Evolutionary conservation across 2,888 invertebrate species (phyloP), one percentile per base, ranked within the genome.

Genomic region (Dorcus hopei): DNA sequence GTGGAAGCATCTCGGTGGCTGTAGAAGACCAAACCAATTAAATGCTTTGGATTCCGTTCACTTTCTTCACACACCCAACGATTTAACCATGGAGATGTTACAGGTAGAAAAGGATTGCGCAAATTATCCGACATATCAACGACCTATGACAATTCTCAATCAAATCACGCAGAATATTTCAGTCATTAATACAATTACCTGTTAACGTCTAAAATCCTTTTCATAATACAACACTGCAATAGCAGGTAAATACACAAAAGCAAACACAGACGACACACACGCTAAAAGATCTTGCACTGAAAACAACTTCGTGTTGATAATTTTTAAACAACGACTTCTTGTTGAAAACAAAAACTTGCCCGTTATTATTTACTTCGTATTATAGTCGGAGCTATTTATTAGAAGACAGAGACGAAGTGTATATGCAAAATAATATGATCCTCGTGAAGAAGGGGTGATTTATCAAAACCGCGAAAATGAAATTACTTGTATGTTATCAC

Each of bases 391-490:
- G 26, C 26, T 33, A 33, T 33, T 33, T 33, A 33, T 33, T 33
- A 33, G 26, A 33, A 33, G 26, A 33, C 26, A 33, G 26, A 33
- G 26, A 33, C 26, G 7, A 33, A 33, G 26, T 7, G 26, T 33
- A 4, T 66, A 67, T 67, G 69, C 61, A 68, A 68, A 68, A 62
- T 59, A 63, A 66, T 65, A 61, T 61, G 62, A 66, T 64, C 62
- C 51, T 51, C 59, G 54, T 49, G 53, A 51, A 62, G 64, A 65
- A 62, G 63, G 65, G 65, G 64, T 63, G 62, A 67, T 69, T 68
- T 69, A 69, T 69, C 69, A 69, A 66, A 65, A 65, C 63, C 58
- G 40, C 60, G 62, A 62, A 67, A 69, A 68, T 69, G 65, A 68
- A 69, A 69, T 69, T 68, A 68, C 66, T 60, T 59, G 55, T 59